Percentiles rank a stretch among this genome's conserved stretches.
Conservation (phyloP, 2,113 vertebrate species). For the Muscicapa adusta region DNA sequence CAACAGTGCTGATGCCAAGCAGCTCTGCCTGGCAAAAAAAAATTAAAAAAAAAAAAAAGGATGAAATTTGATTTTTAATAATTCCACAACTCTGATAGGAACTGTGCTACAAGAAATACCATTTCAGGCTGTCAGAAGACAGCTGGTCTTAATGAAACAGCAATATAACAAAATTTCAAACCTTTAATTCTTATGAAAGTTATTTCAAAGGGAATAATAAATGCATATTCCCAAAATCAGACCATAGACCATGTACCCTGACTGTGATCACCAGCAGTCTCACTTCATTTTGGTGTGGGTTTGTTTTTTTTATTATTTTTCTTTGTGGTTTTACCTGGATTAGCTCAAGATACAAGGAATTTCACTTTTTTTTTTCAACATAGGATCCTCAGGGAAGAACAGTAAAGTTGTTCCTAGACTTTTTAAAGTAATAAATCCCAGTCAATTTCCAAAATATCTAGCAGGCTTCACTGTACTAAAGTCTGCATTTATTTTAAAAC, state of each 20-base stretch:
- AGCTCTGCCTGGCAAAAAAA: not conserved
- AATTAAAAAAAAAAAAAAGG: not conserved
- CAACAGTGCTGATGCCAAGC: slow-evolving; percentile 15
- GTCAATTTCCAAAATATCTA: not conserved
- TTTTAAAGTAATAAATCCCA: not conserved
- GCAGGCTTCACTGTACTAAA: not conserved
- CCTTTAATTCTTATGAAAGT: not conserved
- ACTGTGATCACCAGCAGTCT: not conserved
- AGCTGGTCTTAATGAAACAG: not conserved
- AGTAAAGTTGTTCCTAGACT: not conserved
- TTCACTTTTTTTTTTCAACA: not conserved
- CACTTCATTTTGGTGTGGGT: not conserved
- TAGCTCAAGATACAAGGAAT: not conserved
- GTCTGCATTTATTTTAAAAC: not conserved
- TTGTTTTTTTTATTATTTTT: not conserved
- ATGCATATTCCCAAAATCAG: not conserved
- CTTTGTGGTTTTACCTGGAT: not conserved
- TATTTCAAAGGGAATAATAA: not conserved
- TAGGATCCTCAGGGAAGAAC: not conserved
- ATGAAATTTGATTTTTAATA: slow-evolving; percentile 6
- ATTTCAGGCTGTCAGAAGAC: not conserved
- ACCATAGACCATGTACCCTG: not conserved
- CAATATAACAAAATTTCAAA: not conserved
- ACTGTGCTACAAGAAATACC: not conserved
- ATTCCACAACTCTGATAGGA: not conserved